Conservation (phyloP, 1,140 invertebrate species). For the Caerostris extrusa region DNA sequence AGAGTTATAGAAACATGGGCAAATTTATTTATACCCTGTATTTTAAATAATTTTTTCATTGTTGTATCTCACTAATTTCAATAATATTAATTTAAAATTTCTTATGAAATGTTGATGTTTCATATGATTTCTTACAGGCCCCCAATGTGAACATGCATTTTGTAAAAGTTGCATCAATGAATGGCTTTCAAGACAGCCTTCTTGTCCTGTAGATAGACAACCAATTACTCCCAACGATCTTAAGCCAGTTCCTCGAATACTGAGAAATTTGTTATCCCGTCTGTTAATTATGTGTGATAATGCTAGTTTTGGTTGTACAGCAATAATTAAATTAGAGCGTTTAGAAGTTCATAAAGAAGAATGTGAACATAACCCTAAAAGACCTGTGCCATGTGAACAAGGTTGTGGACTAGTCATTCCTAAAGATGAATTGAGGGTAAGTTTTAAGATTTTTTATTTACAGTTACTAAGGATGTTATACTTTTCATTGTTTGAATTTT, state of each 20-base stretch:
- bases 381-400: slow-evolving; percentile 94
- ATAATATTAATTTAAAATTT: too few species aligned
- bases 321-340: slow-evolving; percentile 92
- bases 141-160: slow-evolving; percentile 97
- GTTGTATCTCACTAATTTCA: too few species aligned
- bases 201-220: slow-evolving; percentile 95
- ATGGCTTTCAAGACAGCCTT: slow-evolving; percentile 95
- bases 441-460: slow-evolving; percentile 36
- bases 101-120: too few species aligned
- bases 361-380: slow-evolving; percentile 96
- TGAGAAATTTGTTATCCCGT: slow-evolving; percentile 93
- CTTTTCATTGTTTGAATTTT: background rate
- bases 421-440: slow-evolving; percentile 93
- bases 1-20: too few species aligned
- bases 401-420: slow-evolving; percentile 96
- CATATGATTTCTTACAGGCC: slow-evolving; percentile 85
- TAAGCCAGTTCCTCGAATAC: slow-evolving; percentile 93
- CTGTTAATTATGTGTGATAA: slow-evolving; percentile 95
- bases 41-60: too few species aligned
- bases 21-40: too few species aligned
- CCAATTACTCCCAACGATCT: slow-evolving; percentile 92
- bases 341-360: slow-evolving; percentile 92
- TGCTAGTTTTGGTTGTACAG: slow-evolving; percentile 91
- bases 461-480: background rate
- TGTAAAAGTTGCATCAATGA: slow-evolving; percentile 96